These are phyloP conservation scores for Camarhynchus parvulus DNA, from an alignment of 2,113 vertebrate genomes.

Conservation along the genomic window DNA sequence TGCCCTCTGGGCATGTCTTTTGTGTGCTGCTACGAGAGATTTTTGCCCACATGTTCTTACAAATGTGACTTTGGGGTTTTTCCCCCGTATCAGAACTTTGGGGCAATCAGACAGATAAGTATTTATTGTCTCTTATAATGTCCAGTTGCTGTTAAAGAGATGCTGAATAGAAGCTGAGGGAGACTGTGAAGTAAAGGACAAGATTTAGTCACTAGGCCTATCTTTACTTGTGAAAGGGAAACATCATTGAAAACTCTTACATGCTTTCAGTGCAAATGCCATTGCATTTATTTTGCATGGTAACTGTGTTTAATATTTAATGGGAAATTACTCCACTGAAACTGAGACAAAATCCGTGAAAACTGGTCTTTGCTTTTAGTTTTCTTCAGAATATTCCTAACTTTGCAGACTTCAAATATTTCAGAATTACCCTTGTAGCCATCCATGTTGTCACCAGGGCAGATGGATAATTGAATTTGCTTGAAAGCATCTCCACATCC, in stretches of 20 bases:
- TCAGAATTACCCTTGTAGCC: not conserved
- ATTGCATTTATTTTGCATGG: not conserved
- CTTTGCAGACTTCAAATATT: not conserved
- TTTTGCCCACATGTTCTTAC: not conserved
- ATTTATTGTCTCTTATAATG: not conserved
- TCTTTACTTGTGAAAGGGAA: not conserved
- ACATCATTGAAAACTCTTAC: not conserved
- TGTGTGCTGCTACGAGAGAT: not conserved
- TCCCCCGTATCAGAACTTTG: not conserved
- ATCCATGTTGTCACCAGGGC: not conserved
- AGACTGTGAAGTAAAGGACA: not conserved
- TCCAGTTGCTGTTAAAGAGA: not conserved
- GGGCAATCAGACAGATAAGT: not conserved
- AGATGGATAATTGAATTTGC: not conserved
- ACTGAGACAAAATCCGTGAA: not conserved
- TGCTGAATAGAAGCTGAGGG: not conserved
- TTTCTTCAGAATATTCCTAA: not conserved
- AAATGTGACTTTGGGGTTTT: not conserved
- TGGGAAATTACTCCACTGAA: not conserved
- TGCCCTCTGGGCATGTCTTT: not conserved
- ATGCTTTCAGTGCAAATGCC: not conserved
- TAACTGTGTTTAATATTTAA: not conserved
- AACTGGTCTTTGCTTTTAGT: not conserved
- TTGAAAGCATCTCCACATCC: not conserved
- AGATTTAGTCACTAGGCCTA: not conserved